Evolutionary conservation across 2,113 vertebrate species (phyloP), one percentile per base, ranked within the genome.

Genomic region (Lasiurus cinereus): DNA sequence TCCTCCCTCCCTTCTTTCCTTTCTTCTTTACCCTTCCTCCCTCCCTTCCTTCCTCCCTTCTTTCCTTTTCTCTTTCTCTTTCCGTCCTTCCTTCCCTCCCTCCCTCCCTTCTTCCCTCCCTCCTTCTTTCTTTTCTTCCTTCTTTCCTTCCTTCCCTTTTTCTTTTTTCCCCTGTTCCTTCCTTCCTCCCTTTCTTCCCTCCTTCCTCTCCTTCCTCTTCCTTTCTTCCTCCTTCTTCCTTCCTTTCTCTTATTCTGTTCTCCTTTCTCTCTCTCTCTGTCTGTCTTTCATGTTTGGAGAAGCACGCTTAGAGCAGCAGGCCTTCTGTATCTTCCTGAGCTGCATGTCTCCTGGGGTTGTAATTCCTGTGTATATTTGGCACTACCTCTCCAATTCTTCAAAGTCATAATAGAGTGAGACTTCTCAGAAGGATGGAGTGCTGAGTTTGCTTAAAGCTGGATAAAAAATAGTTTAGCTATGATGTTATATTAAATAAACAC

Each of bases 201-300:
- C 8, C 59, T 12, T 59, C 59, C 59, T 59, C 6, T 29, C 24
- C 59, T 11, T 29, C 24, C 59, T 27, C 46, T 13, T 29, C 24
- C 27, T 13, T 64, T 12, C 62, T 5, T 62, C 8, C 59, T 29
- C 50, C 12, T 50, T 50, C 11, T 50, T 29, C 12, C 59, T 64
- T 64, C 5, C 27, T 64, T 31, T 14, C 12, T 21, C 48, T 11
- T 5, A 27, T 24, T 43, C 27, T 6, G 1, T 83, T 5, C 8
- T 46, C 18, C 4, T 56, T 8, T 67, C 3, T 48, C 1, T 13
- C 5, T 22, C 2, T 13, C 15, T 22, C 43, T 33, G 1, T n/a
- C n/a, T 48, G 1, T 33, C 62, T 66, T 11, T 83, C 21, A 54
- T 54, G 18, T 67, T 13, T 15, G 29, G 14, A n/a, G 39, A 69